These are phyloP conservation scores for Lynx canadensis DNA, from an alignment of 2,113 vertebrate species.

Conservation along the genomic window DNA sequence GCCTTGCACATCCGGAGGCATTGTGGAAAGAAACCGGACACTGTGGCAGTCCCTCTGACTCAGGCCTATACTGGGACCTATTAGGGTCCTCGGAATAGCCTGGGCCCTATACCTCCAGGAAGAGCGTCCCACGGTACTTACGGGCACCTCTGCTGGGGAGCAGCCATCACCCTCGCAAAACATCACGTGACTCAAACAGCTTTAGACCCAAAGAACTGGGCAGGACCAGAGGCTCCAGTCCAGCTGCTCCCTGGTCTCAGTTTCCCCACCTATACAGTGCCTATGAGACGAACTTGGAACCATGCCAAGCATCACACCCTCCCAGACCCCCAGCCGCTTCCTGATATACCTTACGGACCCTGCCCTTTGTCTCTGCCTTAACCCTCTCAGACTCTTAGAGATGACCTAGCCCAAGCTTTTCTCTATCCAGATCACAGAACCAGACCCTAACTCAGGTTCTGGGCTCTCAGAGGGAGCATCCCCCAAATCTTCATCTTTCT, in stretches of 20 bases:
- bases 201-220: neutral
- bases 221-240: neutral
- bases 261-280: neutral
- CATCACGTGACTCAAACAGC: neutral
- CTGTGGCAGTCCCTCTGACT: neutral
- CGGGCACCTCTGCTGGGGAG: neutral
- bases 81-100: neutral
- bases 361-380: neutral
- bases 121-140: neutral
- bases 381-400: neutral
- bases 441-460: neutral
- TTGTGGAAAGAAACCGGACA: neutral
- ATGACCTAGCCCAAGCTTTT: neutral
- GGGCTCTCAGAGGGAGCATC: neutral
- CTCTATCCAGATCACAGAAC: neutral
- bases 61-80: neutral
- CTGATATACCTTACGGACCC: fast-evolving
- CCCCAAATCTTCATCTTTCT: neutral
- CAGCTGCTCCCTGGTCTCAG: neutral
- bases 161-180: neutral
- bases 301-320: neutral
- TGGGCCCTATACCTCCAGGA: neutral
- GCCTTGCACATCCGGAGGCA: neutral
- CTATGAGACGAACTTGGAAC: fast-evolving
- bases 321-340: neutral